Evolutionary conservation across 2,888 invertebrate species (phyloP).

Genomic region (Liopterus haemorrhoidalis): DNA sequence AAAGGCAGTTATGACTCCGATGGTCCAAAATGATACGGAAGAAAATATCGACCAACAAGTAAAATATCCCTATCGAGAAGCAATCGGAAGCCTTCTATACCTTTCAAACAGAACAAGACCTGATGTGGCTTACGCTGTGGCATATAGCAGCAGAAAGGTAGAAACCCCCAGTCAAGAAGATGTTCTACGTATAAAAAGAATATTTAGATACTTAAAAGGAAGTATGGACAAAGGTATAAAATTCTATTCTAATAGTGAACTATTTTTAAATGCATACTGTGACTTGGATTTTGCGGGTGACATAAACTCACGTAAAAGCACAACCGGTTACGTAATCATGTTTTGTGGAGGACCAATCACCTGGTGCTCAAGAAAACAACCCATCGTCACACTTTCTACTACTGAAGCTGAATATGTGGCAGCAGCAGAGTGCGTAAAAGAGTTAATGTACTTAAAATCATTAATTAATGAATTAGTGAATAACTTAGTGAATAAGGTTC

Average conservation of each 20-base stretch:
- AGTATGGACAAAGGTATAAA: background rate
- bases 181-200: constrained; percentile 1
- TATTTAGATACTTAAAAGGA: background rate
- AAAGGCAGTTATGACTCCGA: constrained; percentile 14
- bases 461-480: constrained; percentile 24
- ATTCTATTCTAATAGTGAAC: background rate
- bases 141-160: background rate
- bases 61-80: constrained; percentile 7
- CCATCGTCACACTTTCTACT: constrained; percentile 26
- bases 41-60: background rate
- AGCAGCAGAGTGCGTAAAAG: constrained; percentile 14
- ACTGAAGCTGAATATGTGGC: constrained; percentile 35
- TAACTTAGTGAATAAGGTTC: background rate
- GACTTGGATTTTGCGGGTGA: constrained; percentile 30
- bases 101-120: constrained; percentile 4
- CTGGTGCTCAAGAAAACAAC: constrained; percentile 28
- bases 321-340: constrained; percentile 20
- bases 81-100: constrained; percentile 3
- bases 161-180: background rate
- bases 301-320: constrained; percentile 28
- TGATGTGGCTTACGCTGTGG: constrained; percentile 3
- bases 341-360: constrained; percentile 25
- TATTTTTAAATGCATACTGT: constrained; percentile 18
- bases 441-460: constrained; percentile 28
- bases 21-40: constrained; percentile 4